Evolutionary conservation across 2,888 invertebrate genomes (phyloP), one percentile per base, ranked within the genome.

Genomic region (Andrena hattorfiana): DNA sequence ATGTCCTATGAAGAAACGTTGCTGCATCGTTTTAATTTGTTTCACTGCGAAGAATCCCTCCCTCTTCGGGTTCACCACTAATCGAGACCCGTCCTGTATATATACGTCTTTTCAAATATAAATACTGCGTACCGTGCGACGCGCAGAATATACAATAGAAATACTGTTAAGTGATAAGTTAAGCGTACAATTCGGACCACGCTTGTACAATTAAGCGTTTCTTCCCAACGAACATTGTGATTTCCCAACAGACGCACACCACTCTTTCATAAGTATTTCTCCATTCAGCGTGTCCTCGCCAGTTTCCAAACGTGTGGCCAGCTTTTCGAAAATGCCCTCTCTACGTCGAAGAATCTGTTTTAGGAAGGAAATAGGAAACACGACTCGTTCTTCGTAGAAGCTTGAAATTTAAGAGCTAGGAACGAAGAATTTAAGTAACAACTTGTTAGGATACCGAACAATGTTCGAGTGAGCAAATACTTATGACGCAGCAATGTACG

Each of bases 151-250:
- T 79, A 89, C 78, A 89, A 87, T 89, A 87, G 87, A 90, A 91
- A 90, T 90, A 90, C 86, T 88, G 85, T 90, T 73, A 83, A 87
- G 84, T 91, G 56, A 88, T 88, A 85, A 81, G 70, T 88, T 91
- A 91, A 91, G 90, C 91, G 91, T 90, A 91, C 90, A 78, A 86
- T 89, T 91, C 89, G 88, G 87, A 90, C 89, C 78, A 83, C 83
- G 86, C 88, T 90, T 23, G n/a, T 79, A 42, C 56, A 51, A 6
- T 81, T 81, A 88, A 88, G 84, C 83, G 80, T 85, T 80, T 84
- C 71, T 77, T 86, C 72, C 79, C 81, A 69, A 82, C 73, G 71
- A 82, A 63, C 64, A 73, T 77, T 70, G n/a, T 56, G 35, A 62
- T 28, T 79, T 63, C 30, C 28, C 77, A 75, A 75, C 42, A 62